Evolutionary conservation across 2,113 vertebrate genomes (phyloP), one percentile per base, ranked within the genome.

Genomic region (Aegypius monachus): DNA sequence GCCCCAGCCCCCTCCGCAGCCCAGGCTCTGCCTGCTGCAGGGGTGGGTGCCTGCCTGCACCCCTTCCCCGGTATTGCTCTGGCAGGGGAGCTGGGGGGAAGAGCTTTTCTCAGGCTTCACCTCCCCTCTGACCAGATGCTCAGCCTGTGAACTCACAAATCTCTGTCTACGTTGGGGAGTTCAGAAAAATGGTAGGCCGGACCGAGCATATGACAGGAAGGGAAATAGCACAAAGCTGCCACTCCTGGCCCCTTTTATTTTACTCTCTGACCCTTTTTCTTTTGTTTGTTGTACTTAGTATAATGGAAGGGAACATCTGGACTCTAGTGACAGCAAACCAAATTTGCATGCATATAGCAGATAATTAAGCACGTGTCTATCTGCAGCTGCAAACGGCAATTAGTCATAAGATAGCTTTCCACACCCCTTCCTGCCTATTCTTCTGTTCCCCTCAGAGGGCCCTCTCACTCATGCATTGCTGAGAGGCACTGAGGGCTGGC

Each of bases 331-430:
- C 72, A 86, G 91, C 83, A 91, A 90, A 67, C 43, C 66, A 92
- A 92, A 96, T 96, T 84, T 95, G 80, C 93, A 96, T 90, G 70
- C 82, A 78, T 86, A 53, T 48, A 95, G 85, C 91, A 91, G 74
- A 84, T 96, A 97, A 97, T 97, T 97, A 97, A 94, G 87, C 93
- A 96, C 45, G n/a, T 97, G 85, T 59, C 83, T 95, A 25, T 78
- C 73, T 73, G 45, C 96, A 97, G 95, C 82, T 97, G 95, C 96
- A 97, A 96, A 96, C 62, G 96, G 92, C 84, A 94, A 95, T 98
- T 97, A 97, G 88, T 96, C 88, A 85, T 34, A 88, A 63, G 96
- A 96, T 70, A 92, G 81, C 92, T 95, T 48, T 84, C 75, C 84
- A 87, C 91, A 84, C 65, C 93, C 89, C 96, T 95, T 94, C 77